A percentile compares a stretch with the other conserved stretches of the same genome.
These are phyloP conservation scores for Anastrepha obliqua DNA, from an alignment of 1,140 invertebrate species.

Conservation along the genomic window DNA sequence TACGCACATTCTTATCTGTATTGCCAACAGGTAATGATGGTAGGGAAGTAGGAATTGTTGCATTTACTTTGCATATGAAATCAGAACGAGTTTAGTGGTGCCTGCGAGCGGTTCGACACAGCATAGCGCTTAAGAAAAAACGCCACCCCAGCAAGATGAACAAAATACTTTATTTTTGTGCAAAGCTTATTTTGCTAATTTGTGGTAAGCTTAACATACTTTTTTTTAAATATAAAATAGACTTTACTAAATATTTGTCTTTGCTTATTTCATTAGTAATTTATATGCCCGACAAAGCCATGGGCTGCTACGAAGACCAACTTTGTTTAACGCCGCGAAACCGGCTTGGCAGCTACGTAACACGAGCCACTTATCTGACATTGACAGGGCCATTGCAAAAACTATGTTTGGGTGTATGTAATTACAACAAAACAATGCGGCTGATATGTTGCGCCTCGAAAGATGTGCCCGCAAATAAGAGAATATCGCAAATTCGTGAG, in stretches of 20 bases:
- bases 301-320: neutral
- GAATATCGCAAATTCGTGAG: slow-evolving; percentile 26
- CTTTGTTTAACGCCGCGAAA: slow-evolving; percentile 5
- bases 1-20: neutral
- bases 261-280: neutral
- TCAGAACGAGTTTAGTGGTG: neutral
- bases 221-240: neutral
- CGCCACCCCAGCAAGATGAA: neutral
- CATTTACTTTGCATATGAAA: neutral
- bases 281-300: neutral
- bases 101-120: neutral
- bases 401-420: slow-evolving; percentile 1
- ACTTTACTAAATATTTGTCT: neutral
- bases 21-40: neutral
- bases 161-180: neutral
- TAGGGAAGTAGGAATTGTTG: neutral
- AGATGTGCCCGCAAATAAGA: neutral
- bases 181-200: neutral
- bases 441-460: neutral
- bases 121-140: neutral
- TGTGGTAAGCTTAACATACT: neutral
- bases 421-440: neutral
- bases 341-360: slow-evolving; percentile 1
- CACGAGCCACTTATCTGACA: neutral
- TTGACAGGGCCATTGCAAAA: neutral